Percentiles rank a stretch among this genome's conserved stretches.
phyloP scores from a whole-genome alignment of 2,113 vertebrate genomes.

The Loxodonta africana region DNA sequence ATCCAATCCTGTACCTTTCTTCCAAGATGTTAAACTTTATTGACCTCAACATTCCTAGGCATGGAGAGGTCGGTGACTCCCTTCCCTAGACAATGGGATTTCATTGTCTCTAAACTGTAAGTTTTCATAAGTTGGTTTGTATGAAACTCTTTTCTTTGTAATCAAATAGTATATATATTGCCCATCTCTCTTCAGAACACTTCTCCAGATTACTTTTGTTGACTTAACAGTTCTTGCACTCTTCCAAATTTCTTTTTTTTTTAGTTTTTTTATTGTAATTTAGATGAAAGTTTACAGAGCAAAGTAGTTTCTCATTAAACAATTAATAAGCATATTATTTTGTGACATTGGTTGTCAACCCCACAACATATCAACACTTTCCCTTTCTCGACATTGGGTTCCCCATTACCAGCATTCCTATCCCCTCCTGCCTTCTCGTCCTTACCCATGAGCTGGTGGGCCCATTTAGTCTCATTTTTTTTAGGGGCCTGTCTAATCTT shows the following conservation, averaged over 20 bases:
- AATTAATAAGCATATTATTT: no score
- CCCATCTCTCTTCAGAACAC: slow-evolving; percentile 91
- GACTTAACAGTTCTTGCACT: slow-evolving; percentile 91
- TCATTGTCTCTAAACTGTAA: slow-evolving; percentile 94
- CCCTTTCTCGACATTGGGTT: no score
- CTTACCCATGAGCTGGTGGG: no score
- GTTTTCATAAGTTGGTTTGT: slow-evolving; percentile 94
- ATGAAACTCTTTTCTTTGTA: slow-evolving; percentile 93
- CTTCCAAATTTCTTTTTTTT: slow-evolving; percentile 73
- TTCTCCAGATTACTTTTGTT: slow-evolving; percentile 92
- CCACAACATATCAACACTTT: no score
- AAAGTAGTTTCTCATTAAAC: no score
- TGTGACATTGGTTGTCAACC: no score
- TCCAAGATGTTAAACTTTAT: background rate
- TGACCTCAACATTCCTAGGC: slow-evolving; percentile 86
- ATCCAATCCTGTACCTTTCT: slow-evolving; percentile 90
- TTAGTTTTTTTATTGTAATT: no score
- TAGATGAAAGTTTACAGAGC: no score
- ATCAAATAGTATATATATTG: slow-evolving; percentile 97
- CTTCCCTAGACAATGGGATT: slow-evolving; percentile 91
- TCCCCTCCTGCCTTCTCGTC: no score
- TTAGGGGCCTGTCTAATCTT: no score
- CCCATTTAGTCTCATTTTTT: no score
- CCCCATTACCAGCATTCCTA: no score
- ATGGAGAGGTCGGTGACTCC: slow-evolving; percentile 93